Base-by-base conservation (phyloP, 2,888 invertebrate genomes). In the Rhimphoctona megacephalus region DNA sequence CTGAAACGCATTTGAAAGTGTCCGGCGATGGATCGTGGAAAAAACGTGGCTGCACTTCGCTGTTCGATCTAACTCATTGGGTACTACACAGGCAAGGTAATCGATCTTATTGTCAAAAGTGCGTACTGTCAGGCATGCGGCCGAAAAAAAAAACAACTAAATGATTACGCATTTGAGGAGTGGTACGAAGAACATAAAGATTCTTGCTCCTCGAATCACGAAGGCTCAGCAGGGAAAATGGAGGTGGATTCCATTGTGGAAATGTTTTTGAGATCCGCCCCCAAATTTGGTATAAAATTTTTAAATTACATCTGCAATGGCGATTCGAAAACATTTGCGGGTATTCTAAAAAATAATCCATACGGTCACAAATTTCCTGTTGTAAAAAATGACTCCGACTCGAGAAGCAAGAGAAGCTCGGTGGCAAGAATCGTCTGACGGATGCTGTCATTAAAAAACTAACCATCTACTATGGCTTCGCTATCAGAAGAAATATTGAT, bases 191-290 rank as follows among this genome's bases (percentile, higher is more conserved):
- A 39, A 8, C 52, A 73, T 36, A n/a, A 54, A 54, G 73, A 73
- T 25, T 30, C 49, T 11, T 43, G 74, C 25, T 22, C 30, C 8
- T 22, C 39, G n/a, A 74, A 77, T 66, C 77, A 77, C 52, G 49
- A 49, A 11, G 77, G 66, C 22, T 66, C 33, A n/a, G 43, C 66
- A n/a, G 77, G 66, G 5, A 77, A 66, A 22, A 77, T 77, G 77
- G n/a, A n/a, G n/a, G n/a, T n/a, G n/a, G n/a, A n/a, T n/a, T n/a
- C n/a, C n/a, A n/a, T n/a, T n/a, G n/a, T 43, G 14, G 52, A 52
- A 36, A 54, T 72, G 54, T 72, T 72, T 36, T 72, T 30, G 5
- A 72, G 36, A 36, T 54, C 52, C 4, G 36, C 7, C 9, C 36
- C 19, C 19, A 33, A 54, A 54, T 73, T 39, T 14, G 33, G 19